These are phyloP conservation scores for Bufo gargarizans DNA, from an alignment of 2,113 vertebrate genomes.

Conservation along the genomic window DNA sequence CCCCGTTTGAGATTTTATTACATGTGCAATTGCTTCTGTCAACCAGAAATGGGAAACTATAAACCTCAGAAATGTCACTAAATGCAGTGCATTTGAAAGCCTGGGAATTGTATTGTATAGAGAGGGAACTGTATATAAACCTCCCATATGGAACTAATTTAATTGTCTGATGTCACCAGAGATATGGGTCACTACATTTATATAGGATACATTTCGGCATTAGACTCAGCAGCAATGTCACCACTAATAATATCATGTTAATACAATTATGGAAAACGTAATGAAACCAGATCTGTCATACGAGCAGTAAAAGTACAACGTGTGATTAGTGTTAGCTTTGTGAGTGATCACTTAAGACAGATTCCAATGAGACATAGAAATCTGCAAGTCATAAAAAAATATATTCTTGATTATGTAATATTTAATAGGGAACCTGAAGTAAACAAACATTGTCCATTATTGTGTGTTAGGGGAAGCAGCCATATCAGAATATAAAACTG, in stretches of 20 bases:
- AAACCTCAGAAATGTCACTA: not conserved
- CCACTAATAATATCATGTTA: not conserved
- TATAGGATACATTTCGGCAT: not conserved
- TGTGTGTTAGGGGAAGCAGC: too few relatives aligned
- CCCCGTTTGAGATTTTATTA: conserved; percentile 6
- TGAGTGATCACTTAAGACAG: too few relatives aligned
- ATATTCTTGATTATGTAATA: too few relatives aligned
- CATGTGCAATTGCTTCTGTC: conserved; percentile 3
- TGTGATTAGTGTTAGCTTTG: too few relatives aligned
- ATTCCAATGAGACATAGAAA: too few relatives aligned
- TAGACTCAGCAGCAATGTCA: not conserved
- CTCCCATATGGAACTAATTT: conserved; percentile 67
- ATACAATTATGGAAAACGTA: not conserved
- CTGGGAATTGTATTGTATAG: conserved; percentile 29
- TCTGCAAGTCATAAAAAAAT: too few relatives aligned
- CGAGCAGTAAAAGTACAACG: too few relatives aligned
- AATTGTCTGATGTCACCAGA: conserved; percentile 24
- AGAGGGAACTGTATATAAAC: conserved; percentile 64
- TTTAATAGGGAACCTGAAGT: too few relatives aligned
- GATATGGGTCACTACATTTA: not conserved
- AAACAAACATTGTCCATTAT: too few relatives aligned
- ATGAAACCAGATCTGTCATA: not conserved
- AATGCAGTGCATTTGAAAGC: not conserved
- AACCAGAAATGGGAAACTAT: conserved; percentile 14
- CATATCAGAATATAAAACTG: too few relatives aligned